phyloP scores from a whole-genome alignment of 2,113 vertebrate genomes.

The Maccullochella peelii region DNA sequence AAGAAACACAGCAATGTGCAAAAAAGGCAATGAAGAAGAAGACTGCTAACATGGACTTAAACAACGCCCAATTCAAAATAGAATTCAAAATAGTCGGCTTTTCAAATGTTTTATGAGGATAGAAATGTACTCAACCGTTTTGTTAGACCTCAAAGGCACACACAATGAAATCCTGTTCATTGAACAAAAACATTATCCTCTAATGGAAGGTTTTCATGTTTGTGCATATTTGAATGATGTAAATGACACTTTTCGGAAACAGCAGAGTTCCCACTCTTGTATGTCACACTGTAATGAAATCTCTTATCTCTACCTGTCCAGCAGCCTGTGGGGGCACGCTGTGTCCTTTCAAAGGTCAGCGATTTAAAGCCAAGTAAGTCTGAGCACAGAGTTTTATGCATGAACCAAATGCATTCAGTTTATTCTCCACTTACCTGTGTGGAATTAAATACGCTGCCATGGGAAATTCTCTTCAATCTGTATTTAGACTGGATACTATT shows the following conservation, averaged over 20 bases:
- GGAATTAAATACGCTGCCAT: not conserved
- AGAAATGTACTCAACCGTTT: too few relatives aligned
- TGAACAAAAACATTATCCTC: too few relatives aligned
- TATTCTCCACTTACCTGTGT: conserved; percentile 7
- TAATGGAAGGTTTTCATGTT: too few relatives aligned
- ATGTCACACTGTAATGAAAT: not conserved
- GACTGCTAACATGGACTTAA: too few relatives aligned
- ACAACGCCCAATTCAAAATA: too few relatives aligned
- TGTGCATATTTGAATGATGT: too few relatives aligned
- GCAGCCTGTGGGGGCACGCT: not conserved
- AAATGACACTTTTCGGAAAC: not conserved
- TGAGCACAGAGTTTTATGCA: not conserved
- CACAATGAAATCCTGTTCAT: too few relatives aligned
- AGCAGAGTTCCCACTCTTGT: not conserved
- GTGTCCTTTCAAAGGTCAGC: conserved; percentile 15
- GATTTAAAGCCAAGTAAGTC: conserved; percentile 5
- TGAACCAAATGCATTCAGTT: not conserved
- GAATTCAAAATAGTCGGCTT: too few relatives aligned
- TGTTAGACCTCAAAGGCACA: too few relatives aligned
- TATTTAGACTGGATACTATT: not conserved
- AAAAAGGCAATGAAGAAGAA: too few relatives aligned
- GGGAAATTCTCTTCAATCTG: conserved; percentile 9
- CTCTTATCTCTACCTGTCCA: not conserved
- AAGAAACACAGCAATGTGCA: too few relatives aligned
- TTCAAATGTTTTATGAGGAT: too few relatives aligned